Evolutionary conservation across 92 coral and sea anemone genomes (phyloP), one percentile per base, ranked within the genome.

Genomic region (Nematostella vectensis): DNA sequence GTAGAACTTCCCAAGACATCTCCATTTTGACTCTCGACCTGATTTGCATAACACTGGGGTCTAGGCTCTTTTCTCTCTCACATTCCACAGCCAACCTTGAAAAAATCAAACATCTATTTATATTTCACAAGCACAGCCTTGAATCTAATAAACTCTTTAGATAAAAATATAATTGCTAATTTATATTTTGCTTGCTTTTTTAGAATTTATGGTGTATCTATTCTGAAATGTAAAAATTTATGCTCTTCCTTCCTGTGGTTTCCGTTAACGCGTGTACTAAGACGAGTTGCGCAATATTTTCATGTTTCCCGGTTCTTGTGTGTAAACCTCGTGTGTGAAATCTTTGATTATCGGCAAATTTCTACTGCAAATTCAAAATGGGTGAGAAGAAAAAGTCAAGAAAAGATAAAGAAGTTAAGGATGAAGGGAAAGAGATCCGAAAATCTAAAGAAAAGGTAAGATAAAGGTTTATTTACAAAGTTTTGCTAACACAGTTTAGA

Each of bases 1-100:
- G 31, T 0, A 79, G 76, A 17, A 67, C 53, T 61, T 79, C 87
- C 87, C 87, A 79, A 12, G 80, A 67, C 22, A 67, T 78, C 72
- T 79, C 87, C 87, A 79, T 70, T 51, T 52, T 72, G 67, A 9
- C 29, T 4, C 3, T 51, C 29, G 29, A 11, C 9, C 12, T 45
- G 21, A 45, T 45, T 45, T 10, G 51, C 51, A 45, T 45, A 45
- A 9, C 18, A 17, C 51, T 19, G 4, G 51, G 9, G 4, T 15
- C 51, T 4, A 45, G 51, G 4, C 51, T 19, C 6, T 15, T 33
- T 15, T 33, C 40, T 33, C 6, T 15, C 15, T 33, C 6, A 6
- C 15, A 6, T 33, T 6, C 40, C 40, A 33, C 40, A 33, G n/a
- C n/a, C n/a, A n/a, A n/a, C n/a, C n/a, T n/a, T n/a, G n/a, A n/a